phyloP scores from a whole-genome alignment of 2,888 invertebrate species.

The Himalopsyche tibetana region DNA sequence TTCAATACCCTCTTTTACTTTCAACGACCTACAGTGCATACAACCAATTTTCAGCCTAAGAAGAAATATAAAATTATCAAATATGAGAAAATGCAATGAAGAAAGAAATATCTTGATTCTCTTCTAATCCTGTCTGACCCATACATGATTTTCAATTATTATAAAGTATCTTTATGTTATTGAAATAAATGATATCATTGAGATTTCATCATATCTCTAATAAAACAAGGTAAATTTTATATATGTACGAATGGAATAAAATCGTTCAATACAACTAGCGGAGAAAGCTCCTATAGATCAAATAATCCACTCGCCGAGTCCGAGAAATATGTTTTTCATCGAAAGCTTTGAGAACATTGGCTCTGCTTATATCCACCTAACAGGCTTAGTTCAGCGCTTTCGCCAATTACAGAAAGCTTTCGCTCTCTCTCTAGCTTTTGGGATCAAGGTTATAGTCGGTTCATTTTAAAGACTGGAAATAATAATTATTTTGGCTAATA shows the following conservation, averaged over 20 bases:
- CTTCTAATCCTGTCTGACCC: too few relatives aligned
- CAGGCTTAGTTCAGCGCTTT: slow-evolving; percentile 64
- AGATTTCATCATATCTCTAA: not conserved
- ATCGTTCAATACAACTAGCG: not conserved
- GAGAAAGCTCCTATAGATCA: slow-evolving; percentile 45
- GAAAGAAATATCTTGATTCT: too few relatives aligned
- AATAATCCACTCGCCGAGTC: slow-evolving; percentile 62
- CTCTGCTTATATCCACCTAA: slow-evolving; percentile 52
- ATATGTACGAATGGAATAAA: not conserved
- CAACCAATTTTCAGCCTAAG: too few relatives aligned
- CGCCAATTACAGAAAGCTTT: slow-evolving; percentile 65
- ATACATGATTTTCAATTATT: too few relatives aligned
- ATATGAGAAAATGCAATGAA: too few relatives aligned
- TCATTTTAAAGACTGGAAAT: not conserved
- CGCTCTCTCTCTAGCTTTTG: not conserved
- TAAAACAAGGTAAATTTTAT: not conserved
- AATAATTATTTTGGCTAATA: too few relatives aligned
- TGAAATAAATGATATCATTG: not conserved
- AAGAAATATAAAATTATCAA: too few relatives aligned
- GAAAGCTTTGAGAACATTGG: slow-evolving; percentile 50
- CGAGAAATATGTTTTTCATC: slow-evolving; percentile 64
- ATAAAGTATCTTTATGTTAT: too few relatives aligned
- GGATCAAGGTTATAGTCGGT: slow-evolving; percentile 15
- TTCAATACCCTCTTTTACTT: too few relatives aligned
- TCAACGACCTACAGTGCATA: too few relatives aligned